Conservation (phyloP, 2,797 vertebrate genomes). For the Paramormyrops hopkinsi region DNA sequence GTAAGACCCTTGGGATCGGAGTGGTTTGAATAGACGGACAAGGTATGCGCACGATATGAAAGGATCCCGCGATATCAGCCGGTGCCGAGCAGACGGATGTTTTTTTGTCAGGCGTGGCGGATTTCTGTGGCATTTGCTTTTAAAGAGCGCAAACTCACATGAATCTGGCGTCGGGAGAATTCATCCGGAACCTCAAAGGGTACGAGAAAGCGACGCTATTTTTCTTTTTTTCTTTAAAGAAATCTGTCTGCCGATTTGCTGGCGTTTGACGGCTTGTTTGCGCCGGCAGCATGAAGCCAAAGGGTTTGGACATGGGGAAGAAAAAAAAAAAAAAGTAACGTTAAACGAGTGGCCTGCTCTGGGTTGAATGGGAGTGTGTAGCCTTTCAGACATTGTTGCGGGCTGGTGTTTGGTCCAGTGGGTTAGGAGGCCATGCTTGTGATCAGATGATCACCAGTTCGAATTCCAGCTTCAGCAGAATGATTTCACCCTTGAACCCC, state of each 20-base stretch:
- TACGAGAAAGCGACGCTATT: constrained; percentile 20
- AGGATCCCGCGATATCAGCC: constrained; percentile 35
- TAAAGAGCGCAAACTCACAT: constrained; percentile 35
- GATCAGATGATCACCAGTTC: neutral
- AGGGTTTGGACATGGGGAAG: neutral
- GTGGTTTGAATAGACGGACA: constrained; percentile 37
- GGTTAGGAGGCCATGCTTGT: neutral
- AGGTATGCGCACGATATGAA: constrained; percentile 32
- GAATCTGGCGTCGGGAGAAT: constrained; percentile 32
- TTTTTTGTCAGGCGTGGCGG: constrained; percentile 24
- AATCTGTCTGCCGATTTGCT: neutral
- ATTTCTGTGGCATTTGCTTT: constrained; percentile 39
- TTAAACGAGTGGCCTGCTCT: neutral
- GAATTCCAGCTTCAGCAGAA: neutral
- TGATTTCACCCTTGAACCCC: neutral
- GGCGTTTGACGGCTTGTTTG: constrained; percentile 23
- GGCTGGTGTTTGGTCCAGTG: neutral
- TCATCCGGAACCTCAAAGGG: constrained; percentile 25
- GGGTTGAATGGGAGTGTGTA: neutral
- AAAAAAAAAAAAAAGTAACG: neutral
- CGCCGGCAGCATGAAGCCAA: constrained; percentile 22
- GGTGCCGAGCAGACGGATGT: constrained; percentile 16
- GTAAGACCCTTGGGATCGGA: constrained; percentile 43
- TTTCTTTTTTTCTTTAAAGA: constrained; percentile 11
- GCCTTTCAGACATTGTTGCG: neutral